Evolutionary conservation across 1,140 invertebrate species (phyloP).

Genomic region (Anastrepha obliqua): DNA sequence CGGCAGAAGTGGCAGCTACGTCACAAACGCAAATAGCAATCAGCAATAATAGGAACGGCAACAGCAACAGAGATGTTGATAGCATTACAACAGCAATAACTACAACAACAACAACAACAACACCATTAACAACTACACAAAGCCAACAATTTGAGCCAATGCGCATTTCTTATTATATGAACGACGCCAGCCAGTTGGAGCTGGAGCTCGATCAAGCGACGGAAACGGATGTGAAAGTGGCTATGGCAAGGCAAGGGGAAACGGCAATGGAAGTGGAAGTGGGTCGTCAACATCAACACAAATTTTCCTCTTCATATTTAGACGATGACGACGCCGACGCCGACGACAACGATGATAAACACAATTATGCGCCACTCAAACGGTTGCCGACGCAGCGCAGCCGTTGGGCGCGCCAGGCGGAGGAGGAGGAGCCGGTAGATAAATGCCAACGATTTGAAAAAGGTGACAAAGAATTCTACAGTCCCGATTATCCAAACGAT

Average conservation of each 20-base stretch:
- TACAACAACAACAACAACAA: conserved; percentile 45
- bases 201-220: not conserved
- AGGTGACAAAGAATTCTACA: conserved; percentile 83
- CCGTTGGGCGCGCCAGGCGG: conserved; percentile 58
- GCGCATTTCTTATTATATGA: conserved; percentile 2
- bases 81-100: conserved; percentile 39
- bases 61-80: not conserved
- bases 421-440: conserved; percentile 66
- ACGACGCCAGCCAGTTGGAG: not conserved
- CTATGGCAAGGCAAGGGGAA: not conserved
- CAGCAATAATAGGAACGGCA: conserved; percentile 16
- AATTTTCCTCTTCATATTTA: conserved; percentile 18
- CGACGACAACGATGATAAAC: not conserved
- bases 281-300: conserved; percentile 40
- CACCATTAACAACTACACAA: conserved; percentile 43
- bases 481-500: conserved; percentile 82
- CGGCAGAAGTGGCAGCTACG: not conserved
- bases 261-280: conserved; percentile 11
- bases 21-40: conserved; percentile 41
- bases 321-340: conserved; percentile 48
- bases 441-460: conserved; percentile 76
- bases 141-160: conserved; percentile 19
- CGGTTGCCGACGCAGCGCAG: not conserved
- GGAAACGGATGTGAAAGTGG: conserved; percentile 32
- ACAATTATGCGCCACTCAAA: conserved; percentile 8